Evolutionary conservation across 2,888 invertebrate genomes (phyloP), one percentile per base, ranked within the genome.

Genomic region (Lobophora halterata): DNA sequence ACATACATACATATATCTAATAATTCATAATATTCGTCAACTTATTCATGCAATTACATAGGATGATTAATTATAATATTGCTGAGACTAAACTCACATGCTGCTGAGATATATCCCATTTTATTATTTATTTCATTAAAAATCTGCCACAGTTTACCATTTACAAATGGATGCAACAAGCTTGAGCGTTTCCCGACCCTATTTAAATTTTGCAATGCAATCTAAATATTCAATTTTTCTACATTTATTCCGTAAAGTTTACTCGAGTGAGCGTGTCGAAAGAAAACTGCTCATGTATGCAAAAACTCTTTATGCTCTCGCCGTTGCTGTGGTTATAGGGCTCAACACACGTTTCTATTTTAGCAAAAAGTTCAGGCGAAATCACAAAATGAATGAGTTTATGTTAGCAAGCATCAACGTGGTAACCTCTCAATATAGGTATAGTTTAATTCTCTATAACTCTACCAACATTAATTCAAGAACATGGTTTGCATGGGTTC

Each of bases 251-350:
- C 39, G 40, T 51, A 58, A 54, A 57, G 56, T 55, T 67, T 67
- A 66, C 60, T 57, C 58, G 58, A 51, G 53, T 37, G 48, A 52
- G 56, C 52, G 49, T 52, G 57, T 61, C 70, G 56, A 65, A 65
- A 55, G 61, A 66, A n/a, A 70, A 63, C 58, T 65, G 68, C 64
- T 71, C 58, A 61, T 56, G 60, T 65, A 72, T 76, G 73, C 72
- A 71, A 71, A 71, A 74, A 69, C 58, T 68, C 65, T 67, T 66
- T 66, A 70, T 74, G 72, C 71, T 70, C 74, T 73, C 61, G 69
- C 75, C 73, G 71, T 68, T 65, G 67, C 66, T 65, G 59, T 60
- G 65, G 66, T 68, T 68, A 68, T 65, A 32, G 28, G 28, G 37
- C 37, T 33, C 26, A 32, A 25, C 32, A 40, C 20, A 37, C 17